phyloP scores from a whole-genome alignment of 1,140 invertebrate species.

The Platorchestia sp. region DNA sequence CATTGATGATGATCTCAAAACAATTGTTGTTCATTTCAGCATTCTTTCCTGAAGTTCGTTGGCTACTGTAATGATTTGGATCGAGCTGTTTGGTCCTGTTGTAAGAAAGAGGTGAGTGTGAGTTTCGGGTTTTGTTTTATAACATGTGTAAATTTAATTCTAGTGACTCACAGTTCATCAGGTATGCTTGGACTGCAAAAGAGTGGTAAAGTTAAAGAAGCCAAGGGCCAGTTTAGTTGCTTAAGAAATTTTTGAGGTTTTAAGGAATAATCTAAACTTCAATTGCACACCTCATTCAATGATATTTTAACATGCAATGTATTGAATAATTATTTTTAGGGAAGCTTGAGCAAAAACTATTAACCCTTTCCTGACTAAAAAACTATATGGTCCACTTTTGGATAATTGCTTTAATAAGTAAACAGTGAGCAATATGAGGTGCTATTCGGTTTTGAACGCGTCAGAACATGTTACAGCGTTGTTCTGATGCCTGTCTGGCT shows the following conservation, averaged over 20 bases:
- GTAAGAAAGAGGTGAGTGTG: constrained; percentile 17
- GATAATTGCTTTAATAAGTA: too few relatives aligned
- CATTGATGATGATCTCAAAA: too few relatives aligned
- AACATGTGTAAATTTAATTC: not conserved
- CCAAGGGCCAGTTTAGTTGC: not conserved
- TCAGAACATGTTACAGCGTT: too few relatives aligned
- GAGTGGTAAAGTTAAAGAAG: not conserved
- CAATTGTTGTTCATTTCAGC: too few relatives aligned
- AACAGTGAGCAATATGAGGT: too few relatives aligned
- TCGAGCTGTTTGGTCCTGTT: not conserved
- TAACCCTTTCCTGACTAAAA: too few relatives aligned
- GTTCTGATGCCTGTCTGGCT: too few relatives aligned
- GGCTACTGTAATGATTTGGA: constrained; percentile 39
- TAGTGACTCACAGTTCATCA: not conserved
- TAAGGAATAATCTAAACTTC: not conserved
- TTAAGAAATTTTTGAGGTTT: not conserved
- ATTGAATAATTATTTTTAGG: too few relatives aligned
- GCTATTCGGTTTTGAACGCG: too few relatives aligned
- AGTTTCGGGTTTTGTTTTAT: not conserved
- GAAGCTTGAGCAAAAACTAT: too few relatives aligned
- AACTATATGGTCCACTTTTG: too few relatives aligned
- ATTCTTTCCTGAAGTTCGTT: constrained; percentile 30
- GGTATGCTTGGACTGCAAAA: not conserved
- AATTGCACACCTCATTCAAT: not conserved
- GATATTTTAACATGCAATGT: too few relatives aligned